Evolutionary conservation across 2,113 vertebrate species (phyloP), one percentile per base, ranked within the genome.

Genomic region (Mesembrinibis cayennensis): DNA sequence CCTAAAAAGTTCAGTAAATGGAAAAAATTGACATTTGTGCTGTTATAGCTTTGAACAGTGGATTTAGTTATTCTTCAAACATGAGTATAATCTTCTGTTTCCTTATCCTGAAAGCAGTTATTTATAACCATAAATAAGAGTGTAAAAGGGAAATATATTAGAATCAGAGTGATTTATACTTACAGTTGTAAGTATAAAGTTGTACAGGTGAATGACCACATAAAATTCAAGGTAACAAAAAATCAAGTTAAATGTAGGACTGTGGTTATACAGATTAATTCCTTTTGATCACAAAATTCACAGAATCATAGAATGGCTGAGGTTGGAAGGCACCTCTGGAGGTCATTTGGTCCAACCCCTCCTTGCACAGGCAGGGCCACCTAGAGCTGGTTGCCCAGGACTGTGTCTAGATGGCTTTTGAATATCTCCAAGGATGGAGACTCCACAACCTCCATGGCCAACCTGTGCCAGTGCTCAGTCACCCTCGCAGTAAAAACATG

Each of bases 61-160:
- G 20, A 42, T 80, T 69, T 52, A 89, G 32, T 91, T 87, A 63
- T 65, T 90, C 63, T 81, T 83, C 71, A 87, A 77, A 90, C 23
- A 16, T 11, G 40, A 77, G 25, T 40, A n/a, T 63, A 58, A 69
- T 55, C 45, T 62, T 49, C 59, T 69, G 10, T 78, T 83, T 34
- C 36, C 50, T 87, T 79, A 79, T 23, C 53, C 40, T 58, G 18
- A 49, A 85, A 77, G 40, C 27, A 58, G 9, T 36, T 56, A 89
- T 59, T 91, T 90, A 59, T 36, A 90, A 53, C 14, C 26, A 69
- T 50, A 84, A 77, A 49, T 38, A 74, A 62, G 15, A 56, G 11
- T 15, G 11, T 63, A 74, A 72, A 92, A 50, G 8, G 9, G 19
- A 21, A 44, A 45, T 55, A 30, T n/a, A 69, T 34, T 18, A 59